Conservation (phyloP, 2,888 invertebrate genomes). For the Cephus sareptanus region DNA sequence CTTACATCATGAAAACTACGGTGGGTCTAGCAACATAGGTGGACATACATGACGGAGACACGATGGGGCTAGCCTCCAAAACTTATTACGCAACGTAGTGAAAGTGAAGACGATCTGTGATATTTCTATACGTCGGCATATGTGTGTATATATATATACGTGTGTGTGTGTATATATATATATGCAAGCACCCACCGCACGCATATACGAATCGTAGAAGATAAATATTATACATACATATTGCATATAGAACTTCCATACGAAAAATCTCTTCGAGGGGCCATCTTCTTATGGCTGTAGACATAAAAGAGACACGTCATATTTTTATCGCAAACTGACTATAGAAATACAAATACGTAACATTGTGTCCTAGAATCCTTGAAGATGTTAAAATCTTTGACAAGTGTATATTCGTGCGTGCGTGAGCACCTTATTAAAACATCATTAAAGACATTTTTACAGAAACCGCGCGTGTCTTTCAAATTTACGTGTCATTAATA, state of each 20-base stretch:
- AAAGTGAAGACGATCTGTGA: constrained; percentile 57
- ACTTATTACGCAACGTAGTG: constrained; percentile 52
- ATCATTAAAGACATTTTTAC: too few species aligned
- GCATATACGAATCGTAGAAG: neutral
- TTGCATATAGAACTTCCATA: too few species aligned
- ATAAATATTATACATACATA: too few species aligned
- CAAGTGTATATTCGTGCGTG: too few species aligned
- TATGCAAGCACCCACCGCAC: constrained; percentile 11
- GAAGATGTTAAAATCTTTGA: too few species aligned
- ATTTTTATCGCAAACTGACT: too few species aligned
- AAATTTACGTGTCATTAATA: too few species aligned
- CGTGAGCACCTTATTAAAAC: too few species aligned
- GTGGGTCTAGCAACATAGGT: constrained; percentile 45
- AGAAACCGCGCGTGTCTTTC: too few species aligned
- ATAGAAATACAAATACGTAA: too few species aligned
- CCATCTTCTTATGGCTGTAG: neutral
- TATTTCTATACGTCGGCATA: constrained; percentile 35
- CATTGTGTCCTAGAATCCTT: too few species aligned
- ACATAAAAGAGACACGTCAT: too few species aligned
- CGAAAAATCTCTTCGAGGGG: constrained; percentile 9
- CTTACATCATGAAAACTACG: constrained; percentile 50
- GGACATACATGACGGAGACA: neutral
- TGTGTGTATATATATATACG: constrained; percentile 11
- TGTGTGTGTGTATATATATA: constrained; percentile 10
- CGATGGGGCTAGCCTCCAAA: constrained; percentile 1